Evolutionary conservation across 2,113 vertebrate genomes (phyloP).

Genomic region (Rattus norvegicus): GRCr8 NC_086024.1:127338501-127339000

Average conservation of each 20-base stretch:
- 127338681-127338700: neutral
- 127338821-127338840: neutral
- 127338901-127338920: neutral
- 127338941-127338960: neutral
- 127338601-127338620: too few species aligned
- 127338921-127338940: neutral
- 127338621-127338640: neutral
- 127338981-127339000: neutral
- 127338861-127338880: neutral
- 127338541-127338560: too few species aligned
- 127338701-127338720: neutral
- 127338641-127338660: neutral
- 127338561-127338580: too few species aligned
- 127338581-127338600: too few species aligned
- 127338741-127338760: neutral
- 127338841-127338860: accelerated
- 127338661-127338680: neutral
- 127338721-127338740: neutral
- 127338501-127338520: too few species aligned
- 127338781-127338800: neutral
- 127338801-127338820: neutral
- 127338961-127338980: too few species aligned
- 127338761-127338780: neutral
- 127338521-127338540: too few species aligned
- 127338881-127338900: neutral